Conservation (phyloP, 2,888 invertebrate species). For the Trimorus sp. region DNA sequence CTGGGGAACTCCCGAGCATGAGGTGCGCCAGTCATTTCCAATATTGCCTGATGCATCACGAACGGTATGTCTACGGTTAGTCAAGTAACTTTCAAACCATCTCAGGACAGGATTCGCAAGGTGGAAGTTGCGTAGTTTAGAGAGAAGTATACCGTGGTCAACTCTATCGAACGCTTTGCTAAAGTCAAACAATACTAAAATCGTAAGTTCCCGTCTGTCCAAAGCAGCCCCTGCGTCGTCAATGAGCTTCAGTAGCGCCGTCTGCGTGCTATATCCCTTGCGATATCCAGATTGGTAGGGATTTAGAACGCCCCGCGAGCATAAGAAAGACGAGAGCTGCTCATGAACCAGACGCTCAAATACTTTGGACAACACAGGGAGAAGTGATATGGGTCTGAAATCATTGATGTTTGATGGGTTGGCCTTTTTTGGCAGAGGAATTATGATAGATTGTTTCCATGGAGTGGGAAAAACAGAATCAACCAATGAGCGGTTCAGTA, state of each 20-base stretch:
- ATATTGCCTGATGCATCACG: background rate
- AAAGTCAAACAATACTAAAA: slow-evolving; percentile 11
- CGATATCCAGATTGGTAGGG: slow-evolving; percentile 2
- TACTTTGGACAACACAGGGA: background rate
- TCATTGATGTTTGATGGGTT: background rate
- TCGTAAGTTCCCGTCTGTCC: background rate
- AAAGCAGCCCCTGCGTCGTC: background rate
- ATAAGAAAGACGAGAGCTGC: background rate
- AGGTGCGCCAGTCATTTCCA: too few species aligned
- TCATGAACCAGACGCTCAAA: slow-evolving; percentile 11
- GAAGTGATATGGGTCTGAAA: slow-evolving; percentile 1
- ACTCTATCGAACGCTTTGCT: slow-evolving; percentile 17
- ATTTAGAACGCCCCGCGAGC: background rate
- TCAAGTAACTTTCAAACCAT: background rate
- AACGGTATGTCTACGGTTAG: background rate
- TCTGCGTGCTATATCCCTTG: slow-evolving; percentile 3
- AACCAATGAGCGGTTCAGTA: background rate
- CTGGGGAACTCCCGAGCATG: background rate
- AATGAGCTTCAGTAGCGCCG: background rate
- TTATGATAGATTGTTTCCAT: slow-evolving; percentile 6
- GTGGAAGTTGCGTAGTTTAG: background rate
- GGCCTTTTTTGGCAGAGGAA: slow-evolving; percentile 3
- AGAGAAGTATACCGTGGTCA: background rate
- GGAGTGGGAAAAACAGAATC: background rate
- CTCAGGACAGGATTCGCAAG: background rate